These are phyloP conservation scores for Norana najaformis DNA, from an alignment of 2,888 invertebrate species.

Conservation along the genomic window DNA sequence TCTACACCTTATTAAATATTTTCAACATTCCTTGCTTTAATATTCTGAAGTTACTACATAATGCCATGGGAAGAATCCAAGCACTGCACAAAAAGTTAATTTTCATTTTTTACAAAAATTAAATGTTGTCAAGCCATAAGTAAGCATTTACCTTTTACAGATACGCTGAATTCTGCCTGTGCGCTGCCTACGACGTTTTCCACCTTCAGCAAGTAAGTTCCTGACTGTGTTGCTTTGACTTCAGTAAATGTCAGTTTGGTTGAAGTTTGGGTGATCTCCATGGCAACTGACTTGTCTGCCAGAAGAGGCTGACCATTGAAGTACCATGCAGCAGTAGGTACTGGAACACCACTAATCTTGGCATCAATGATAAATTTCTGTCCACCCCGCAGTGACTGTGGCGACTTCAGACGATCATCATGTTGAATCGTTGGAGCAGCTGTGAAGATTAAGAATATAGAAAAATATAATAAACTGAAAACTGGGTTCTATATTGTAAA, in stretches of 20 bases:
- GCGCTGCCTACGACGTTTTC: constrained; percentile 44
- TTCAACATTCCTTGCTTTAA: not conserved
- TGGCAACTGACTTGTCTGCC: constrained; percentile 25
- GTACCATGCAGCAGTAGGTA: constrained; percentile 73
- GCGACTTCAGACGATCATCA: constrained; percentile 69
- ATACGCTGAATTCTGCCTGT: constrained; percentile 41
- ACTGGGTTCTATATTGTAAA: not conserved
- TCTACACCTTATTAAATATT: not conserved
- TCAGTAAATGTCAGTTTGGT: constrained; percentile 44
- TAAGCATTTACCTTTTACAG: constrained; percentile 39
- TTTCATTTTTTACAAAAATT: not conserved
- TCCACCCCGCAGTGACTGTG: constrained; percentile 69
- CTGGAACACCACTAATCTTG: constrained; percentile 73
- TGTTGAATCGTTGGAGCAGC: constrained; percentile 65
- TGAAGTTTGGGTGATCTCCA: constrained; percentile 33
- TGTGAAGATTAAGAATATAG: constrained; percentile 18
- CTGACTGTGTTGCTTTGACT: constrained; percentile 55
- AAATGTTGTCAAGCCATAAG: not conserved
- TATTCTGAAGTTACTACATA: not conserved
- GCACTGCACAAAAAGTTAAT: not conserved
- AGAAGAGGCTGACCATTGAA: constrained; percentile 68
- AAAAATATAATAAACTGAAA: constrained; percentile 69
- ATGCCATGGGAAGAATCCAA: not conserved
- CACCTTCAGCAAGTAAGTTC: constrained; percentile 41
- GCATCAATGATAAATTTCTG: constrained; percentile 64